These are phyloP conservation scores for Corythoichthys haematopterus DNA, from an alignment of 2,113 vertebrate species.

Conservation along the genomic window DNA sequence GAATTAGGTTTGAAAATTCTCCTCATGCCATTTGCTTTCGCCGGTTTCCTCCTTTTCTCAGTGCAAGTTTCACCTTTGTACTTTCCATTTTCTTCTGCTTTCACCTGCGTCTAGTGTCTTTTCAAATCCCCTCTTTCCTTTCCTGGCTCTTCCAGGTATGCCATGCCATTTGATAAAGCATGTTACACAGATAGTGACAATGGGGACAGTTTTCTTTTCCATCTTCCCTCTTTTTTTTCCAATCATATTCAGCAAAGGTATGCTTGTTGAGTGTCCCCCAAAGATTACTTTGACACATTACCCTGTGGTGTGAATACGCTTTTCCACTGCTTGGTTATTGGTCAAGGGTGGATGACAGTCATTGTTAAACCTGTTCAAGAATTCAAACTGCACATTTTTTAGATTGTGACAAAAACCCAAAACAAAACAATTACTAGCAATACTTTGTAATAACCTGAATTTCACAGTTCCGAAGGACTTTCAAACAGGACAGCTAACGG, in stretches of 20 bases:
- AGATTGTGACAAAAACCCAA: neutral
- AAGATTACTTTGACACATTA: neutral
- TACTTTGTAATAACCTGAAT: too few species aligned
- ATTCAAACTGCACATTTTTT: neutral
- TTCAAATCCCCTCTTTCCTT: neutral
- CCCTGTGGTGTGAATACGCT: neutral
- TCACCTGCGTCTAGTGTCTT: neutral
- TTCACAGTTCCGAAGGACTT: constrained; percentile 7
- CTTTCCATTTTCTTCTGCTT: neutral
- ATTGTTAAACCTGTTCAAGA: neutral
- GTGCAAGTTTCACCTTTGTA: neutral
- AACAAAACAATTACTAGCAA: too few species aligned
- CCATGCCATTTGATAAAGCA: neutral
- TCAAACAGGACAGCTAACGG: constrained; percentile 35
- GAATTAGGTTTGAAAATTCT: neutral
- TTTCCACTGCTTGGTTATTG: neutral
- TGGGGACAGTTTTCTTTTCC: neutral
- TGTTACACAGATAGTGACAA: neutral
- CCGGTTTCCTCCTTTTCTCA: neutral
- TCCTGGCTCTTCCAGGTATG: neutral
- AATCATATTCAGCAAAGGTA: neutral
- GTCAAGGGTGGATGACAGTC: neutral
- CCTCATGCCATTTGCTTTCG: neutral
- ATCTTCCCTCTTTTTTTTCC: neutral
- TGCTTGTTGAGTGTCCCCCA: neutral